Conservation (phyloP, 2,888 invertebrate species). For the Drosophila greeni region DNA sequence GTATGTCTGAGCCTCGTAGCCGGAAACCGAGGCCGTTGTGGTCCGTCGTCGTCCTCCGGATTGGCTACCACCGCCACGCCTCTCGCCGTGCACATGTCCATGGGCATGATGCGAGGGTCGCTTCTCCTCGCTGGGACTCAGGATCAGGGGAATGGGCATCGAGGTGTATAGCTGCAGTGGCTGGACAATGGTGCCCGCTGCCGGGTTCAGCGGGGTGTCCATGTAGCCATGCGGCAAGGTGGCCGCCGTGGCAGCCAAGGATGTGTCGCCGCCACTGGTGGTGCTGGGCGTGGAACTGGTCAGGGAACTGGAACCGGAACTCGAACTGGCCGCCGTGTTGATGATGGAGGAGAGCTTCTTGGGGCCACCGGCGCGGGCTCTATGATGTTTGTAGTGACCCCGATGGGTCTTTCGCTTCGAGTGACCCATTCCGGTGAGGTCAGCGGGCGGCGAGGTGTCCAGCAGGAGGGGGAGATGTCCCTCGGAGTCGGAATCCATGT, state of each 20-base stretch:
- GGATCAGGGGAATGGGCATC: slow-evolving; percentile 75
- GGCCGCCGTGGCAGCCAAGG: slow-evolving; percentile 28
- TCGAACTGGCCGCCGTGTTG: slow-evolving; percentile 3
- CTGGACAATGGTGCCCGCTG: slow-evolving; percentile 65
- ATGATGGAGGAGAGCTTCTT: slow-evolving; percentile 35
- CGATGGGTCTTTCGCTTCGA: slow-evolving; percentile 71
- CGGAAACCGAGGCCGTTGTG: slow-evolving; percentile 66
- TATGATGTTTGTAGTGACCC: slow-evolving; percentile 73
- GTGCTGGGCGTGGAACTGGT: slow-evolving; percentile 28
- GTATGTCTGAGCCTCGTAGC: slow-evolving; percentile 73
- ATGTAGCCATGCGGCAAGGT: slow-evolving; percentile 55
- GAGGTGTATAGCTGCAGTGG: slow-evolving; percentile 72
- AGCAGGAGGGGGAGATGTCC: slow-evolving; percentile 62
- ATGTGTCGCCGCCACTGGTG: slow-evolving; percentile 22
- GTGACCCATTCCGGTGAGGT: slow-evolving; percentile 40
- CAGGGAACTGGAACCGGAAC: slow-evolving; percentile 3
- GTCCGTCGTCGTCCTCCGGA: slow-evolving; percentile 60
- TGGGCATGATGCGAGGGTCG: slow-evolving; percentile 65
- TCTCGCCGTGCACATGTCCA: slow-evolving; percentile 62
- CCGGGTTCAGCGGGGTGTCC: slow-evolving; percentile 70
- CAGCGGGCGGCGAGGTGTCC: slow-evolving; percentile 58
- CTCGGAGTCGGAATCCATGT: slow-evolving; percentile 37
- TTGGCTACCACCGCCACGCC: slow-evolving; percentile 46
- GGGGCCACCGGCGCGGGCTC: slow-evolving; percentile 45
- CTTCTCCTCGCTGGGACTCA: slow-evolving; percentile 75